Percentiles rank a stretch among this genome's conserved stretches.
These are phyloP conservation scores for Pluvialis apricaria DNA, from an alignment of 2,113 vertebrate species.

Conservation along the genomic window DNA sequence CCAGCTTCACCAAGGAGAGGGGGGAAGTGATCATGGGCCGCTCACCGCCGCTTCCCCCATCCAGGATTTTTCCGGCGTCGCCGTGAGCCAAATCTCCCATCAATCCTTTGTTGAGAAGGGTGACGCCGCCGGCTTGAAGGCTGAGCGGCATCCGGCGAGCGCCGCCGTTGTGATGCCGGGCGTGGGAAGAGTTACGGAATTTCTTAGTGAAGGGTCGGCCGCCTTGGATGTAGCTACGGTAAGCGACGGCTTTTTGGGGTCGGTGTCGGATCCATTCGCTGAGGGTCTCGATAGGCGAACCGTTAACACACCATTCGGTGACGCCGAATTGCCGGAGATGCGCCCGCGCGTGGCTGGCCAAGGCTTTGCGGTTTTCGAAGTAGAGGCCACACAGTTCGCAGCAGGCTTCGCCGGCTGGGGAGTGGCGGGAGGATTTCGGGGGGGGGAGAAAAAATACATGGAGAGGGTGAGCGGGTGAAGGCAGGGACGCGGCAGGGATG, in stretches of 20 bases:
- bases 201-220: slow-evolving; percentile 86
- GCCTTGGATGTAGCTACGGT: slow-evolving; percentile 90
- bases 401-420: slow-evolving; percentile 81
- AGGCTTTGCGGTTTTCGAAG: slow-evolving; percentile 94
- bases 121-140: slow-evolving; percentile 34
- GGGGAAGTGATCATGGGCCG: slow-evolving; percentile 61
- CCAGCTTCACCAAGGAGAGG: slow-evolving; percentile 62
- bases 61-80: slow-evolving; percentile 40
- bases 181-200: slow-evolving; percentile 70
- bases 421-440: background rate
- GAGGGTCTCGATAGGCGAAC: slow-evolving; percentile 95
- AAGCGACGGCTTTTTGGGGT: slow-evolving; percentile 91
- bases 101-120: slow-evolving; percentile 47
- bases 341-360: slow-evolving; percentile 92
- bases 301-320: slow-evolving; percentile 96
- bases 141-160: slow-evolving; percentile 32
- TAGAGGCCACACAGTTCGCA: slow-evolving; percentile 95
- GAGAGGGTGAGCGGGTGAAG: background rate
- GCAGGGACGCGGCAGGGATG: background rate
- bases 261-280: slow-evolving; percentile 96
- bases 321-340: slow-evolving; percentile 96
- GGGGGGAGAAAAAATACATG: background rate
- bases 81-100: slow-evolving; percentile 27
- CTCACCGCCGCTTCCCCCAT: slow-evolving; percentile 2
- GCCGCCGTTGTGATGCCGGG: slow-evolving; percentile 39